These are phyloP conservation scores for Calameuta pallipes DNA, from an alignment of 2,888 invertebrate species.

Conservation along the genomic window DNA sequence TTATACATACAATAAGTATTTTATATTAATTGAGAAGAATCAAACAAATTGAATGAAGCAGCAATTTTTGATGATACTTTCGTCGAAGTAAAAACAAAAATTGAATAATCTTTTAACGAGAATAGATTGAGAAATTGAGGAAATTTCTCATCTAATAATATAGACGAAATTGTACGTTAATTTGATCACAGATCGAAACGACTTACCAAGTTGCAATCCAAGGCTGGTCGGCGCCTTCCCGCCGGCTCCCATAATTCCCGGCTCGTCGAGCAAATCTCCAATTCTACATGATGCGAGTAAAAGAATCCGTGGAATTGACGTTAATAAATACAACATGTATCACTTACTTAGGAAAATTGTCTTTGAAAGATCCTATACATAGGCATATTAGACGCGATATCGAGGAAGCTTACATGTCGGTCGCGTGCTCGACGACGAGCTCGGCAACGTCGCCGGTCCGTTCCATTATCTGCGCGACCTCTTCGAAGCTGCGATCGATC, in stretches of 20 bases:
- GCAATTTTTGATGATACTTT: no score
- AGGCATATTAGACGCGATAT: not conserved
- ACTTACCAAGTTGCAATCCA: slow-evolving; percentile 74
- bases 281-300: slow-evolving; percentile 67
- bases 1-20: no score
- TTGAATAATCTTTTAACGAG: no score
- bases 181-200: slow-evolving; percentile 25
- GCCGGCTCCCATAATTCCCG: slow-evolving; percentile 59
- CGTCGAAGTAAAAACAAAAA: no score
- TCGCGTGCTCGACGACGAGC: slow-evolving; percentile 84
- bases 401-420: slow-evolving; percentile 69
- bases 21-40: no score
- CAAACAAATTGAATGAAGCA: no score
- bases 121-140: no score
- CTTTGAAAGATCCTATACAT: not conserved
- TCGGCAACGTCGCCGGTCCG: slow-evolving; percentile 88
- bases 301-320: slow-evolving; percentile 7
- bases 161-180: no score
- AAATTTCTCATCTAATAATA: no score
- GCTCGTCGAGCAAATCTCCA: slow-evolving; percentile 78
- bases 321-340: not conserved
- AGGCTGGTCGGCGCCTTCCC: slow-evolving; percentile 61
- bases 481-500: slow-evolving; percentile 92
- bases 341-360: not conserved
- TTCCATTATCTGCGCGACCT: slow-evolving; percentile 91